A percentile compares a stretch with the other conserved stretches of the same genome.
phyloP scores from a whole-genome alignment of 1,140 invertebrate genomes.

The Vollenhovia emeryi region DNA sequence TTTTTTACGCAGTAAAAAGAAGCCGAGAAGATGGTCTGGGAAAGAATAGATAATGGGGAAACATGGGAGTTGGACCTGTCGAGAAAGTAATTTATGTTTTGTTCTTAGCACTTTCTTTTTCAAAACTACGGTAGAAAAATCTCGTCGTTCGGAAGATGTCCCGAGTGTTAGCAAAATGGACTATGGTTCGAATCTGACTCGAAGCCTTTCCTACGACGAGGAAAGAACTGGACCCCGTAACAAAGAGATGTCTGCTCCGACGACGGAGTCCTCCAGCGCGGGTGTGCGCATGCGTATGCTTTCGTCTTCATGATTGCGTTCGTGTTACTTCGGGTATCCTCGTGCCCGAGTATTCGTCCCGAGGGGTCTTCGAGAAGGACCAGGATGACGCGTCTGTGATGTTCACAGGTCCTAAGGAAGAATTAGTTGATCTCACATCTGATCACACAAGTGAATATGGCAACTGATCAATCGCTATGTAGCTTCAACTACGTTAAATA shows the following conservation, averaged over 20 bases:
- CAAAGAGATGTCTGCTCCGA: conserved; percentile 83
- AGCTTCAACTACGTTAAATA: conserved; percentile 29
- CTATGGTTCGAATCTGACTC: conserved; percentile 50
- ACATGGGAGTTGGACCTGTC: neutral
- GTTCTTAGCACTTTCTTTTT: neutral
- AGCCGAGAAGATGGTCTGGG: neutral
- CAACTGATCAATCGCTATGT: conserved; percentile 44
- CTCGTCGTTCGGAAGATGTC: neutral
- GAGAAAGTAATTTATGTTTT: neutral
- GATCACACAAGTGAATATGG: conserved; percentile 28
- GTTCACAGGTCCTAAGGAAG: conserved; percentile 57
- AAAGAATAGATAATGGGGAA: neutral
- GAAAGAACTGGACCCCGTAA: conserved; percentile 82
- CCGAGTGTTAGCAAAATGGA: neutral
- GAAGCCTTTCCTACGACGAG: conserved; percentile 63
- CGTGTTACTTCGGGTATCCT: conserved; percentile 74
- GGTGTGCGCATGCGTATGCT: conserved; percentile 68
- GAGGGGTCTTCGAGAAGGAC: conserved; percentile 69
- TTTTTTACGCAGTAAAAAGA: neutral
- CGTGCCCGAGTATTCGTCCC: conserved; percentile 72
- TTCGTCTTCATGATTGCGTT: conserved; percentile 73
- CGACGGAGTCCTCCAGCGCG: conserved; percentile 74
- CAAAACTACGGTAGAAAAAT: neutral
- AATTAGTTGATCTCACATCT: conserved; percentile 1
- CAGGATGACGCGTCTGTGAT: conserved; percentile 70